These are phyloP conservation scores for Trachelus stipa DNA, from an alignment of 2,888 invertebrate species.

Conservation along the genomic window DNA sequence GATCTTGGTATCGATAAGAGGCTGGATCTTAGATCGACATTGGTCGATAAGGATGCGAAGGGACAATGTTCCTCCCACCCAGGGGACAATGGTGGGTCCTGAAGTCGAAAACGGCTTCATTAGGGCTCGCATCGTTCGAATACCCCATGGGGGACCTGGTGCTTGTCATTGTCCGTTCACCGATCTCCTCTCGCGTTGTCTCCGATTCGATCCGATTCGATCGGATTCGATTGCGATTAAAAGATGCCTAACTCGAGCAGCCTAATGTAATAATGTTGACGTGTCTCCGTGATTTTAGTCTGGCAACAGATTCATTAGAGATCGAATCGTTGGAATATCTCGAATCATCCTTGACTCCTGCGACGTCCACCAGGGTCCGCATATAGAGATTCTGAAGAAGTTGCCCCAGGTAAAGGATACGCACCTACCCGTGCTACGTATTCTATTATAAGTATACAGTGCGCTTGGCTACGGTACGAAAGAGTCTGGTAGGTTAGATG, in stretches of 20 bases:
- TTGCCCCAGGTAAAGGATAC: too few species aligned
- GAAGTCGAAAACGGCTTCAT: constrained; percentile 52
- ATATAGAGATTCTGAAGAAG: too few species aligned
- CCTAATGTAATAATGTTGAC: constrained; percentile 22
- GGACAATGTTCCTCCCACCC: constrained; percentile 37
- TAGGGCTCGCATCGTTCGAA: constrained; percentile 35
- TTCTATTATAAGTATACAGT: too few species aligned
- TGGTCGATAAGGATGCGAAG: constrained; percentile 43
- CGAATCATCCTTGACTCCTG: background rate
- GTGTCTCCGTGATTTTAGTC: constrained; percentile 20
- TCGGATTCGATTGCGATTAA: background rate
- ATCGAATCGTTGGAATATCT: background rate
- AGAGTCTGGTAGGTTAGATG: background rate
- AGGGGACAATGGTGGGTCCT: constrained; percentile 44
- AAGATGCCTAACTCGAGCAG: constrained; percentile 20
- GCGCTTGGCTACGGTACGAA: too few species aligned
- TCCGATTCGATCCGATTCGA: background rate
- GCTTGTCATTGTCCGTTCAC: constrained; percentile 19
- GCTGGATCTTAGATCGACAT: constrained; percentile 37
- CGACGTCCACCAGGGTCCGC: too few species aligned
- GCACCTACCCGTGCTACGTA: too few species aligned
- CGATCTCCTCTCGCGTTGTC: background rate
- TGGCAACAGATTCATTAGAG: background rate
- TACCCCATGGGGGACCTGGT: constrained; percentile 25
- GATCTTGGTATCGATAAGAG: constrained; percentile 8